Evolutionary conservation across 2,113 vertebrate species (phyloP).

Genomic region (Erpornis zantholeuca): DNA sequence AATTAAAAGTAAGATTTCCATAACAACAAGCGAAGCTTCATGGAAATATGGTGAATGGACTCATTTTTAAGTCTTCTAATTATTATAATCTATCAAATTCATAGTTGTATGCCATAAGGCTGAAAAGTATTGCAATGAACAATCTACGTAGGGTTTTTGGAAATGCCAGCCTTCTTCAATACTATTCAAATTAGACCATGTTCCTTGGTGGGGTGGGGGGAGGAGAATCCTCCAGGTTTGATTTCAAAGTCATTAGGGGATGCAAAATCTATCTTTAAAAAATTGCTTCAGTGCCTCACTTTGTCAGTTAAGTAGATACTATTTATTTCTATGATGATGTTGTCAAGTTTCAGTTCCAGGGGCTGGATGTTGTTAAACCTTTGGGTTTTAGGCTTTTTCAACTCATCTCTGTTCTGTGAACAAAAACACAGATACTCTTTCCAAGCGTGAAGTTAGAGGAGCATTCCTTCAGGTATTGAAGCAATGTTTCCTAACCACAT

Average conservation of each 20-base stretch:
- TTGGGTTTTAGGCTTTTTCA: not conserved
- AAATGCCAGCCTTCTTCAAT: not conserved
- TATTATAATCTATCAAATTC: not conserved
- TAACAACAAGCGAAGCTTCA: not conserved
- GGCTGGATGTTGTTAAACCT: not conserved
- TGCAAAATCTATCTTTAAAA: not conserved
- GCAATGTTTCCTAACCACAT: not conserved
- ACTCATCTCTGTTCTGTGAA: not conserved
- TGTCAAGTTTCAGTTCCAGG: not conserved
- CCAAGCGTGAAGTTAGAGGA: not conserved
- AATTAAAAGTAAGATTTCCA: slow-evolving; percentile 47
- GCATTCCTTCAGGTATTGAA: not conserved
- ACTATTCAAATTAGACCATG: not conserved
- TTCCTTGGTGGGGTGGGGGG: not conserved
- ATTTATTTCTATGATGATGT: not conserved
- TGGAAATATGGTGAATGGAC: not conserved
- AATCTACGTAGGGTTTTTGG: not conserved
- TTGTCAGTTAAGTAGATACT: not conserved
- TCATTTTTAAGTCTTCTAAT: not conserved
- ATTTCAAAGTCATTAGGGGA: not conserved
- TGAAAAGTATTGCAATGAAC: not conserved
- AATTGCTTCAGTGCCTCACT: not conserved
- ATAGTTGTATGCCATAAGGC: not conserved
- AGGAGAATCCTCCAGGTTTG: not conserved
- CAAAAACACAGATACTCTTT: not conserved